Conservation (phyloP, 2,113 vertebrate genomes). For the Strigops habroptila region DNA sequence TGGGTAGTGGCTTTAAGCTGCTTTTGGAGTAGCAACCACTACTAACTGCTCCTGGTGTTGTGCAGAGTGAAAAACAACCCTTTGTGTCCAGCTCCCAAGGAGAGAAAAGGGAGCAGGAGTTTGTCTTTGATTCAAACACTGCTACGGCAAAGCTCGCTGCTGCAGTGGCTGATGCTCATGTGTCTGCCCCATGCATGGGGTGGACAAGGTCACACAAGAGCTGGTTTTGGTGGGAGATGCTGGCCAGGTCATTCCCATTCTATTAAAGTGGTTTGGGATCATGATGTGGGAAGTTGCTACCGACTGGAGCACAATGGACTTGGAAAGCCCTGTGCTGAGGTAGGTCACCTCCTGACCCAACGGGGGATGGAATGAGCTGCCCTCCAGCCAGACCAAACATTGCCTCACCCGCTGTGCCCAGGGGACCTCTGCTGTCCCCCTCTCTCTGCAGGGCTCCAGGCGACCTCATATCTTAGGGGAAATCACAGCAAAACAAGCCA, state of each 20-base stretch:
- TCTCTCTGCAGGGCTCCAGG: neutral
- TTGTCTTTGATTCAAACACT: neutral
- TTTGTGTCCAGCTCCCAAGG: neutral
- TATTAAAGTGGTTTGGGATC: neutral
- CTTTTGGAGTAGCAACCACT: neutral
- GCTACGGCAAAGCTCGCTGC: neutral
- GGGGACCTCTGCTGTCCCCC: neutral
- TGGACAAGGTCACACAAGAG: neutral
- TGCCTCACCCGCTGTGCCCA: neutral
- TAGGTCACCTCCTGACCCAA: neutral
- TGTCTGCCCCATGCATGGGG: too few species aligned
- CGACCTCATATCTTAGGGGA: neutral
- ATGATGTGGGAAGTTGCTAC: neutral
- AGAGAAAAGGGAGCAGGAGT: neutral
- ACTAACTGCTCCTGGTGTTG: neutral
- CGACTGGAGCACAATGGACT: neutral
- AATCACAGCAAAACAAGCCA: neutral
- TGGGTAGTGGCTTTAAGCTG: neutral
- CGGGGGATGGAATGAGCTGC: neutral
- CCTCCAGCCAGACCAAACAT: neutral
- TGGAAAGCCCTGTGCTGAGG: fast-evolving
- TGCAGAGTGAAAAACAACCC: fast-evolving
- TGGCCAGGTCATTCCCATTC: neutral
- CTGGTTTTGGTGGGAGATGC: neutral
- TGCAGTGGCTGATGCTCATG: fast-evolving